Percentiles rank a stretch among this genome's conserved stretches.
Evolutionary conservation across 2,113 vertebrate species (phyloP).

Genomic region (Pollachius pollachius): DNA sequence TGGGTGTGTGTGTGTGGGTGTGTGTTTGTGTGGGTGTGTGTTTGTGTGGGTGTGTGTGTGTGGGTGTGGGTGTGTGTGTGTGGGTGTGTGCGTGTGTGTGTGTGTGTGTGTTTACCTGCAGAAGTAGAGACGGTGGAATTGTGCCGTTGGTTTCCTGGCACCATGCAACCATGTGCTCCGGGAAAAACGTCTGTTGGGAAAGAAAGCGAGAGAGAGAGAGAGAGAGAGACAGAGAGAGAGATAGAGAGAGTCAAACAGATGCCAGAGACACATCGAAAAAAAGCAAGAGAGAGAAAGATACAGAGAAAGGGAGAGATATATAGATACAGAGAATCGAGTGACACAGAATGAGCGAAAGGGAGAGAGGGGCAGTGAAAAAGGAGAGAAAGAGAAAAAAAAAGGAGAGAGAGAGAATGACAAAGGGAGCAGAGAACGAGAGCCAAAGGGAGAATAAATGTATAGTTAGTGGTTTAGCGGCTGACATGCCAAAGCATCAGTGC

Average conservation of each 20-base stretch:
- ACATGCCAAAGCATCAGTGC: constrained; percentile 31
- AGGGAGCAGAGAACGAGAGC: background rate
- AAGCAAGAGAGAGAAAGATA: background rate
- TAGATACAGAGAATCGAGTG: background rate
- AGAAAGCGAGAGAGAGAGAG: constrained; percentile 24
- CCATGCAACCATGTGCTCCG: constrained; percentile 96
- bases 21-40: too few relatives aligned
- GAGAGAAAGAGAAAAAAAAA: constrained; percentile 16
- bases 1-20: too few relatives aligned
- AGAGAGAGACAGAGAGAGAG: constrained; percentile 8
- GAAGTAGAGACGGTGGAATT: constrained; percentile 87
- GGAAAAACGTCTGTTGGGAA: constrained; percentile 89
- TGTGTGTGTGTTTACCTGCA: constrained; percentile 81
- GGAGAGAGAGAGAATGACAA: constrained; percentile 1
- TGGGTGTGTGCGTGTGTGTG: constrained; percentile 2
- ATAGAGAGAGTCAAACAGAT: background rate
- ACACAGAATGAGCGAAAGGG: too few relatives aligned
- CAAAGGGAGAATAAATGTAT: constrained; percentile 16
- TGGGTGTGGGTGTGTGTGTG: constrained; percentile 3
- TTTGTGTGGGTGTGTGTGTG: too few relatives aligned
- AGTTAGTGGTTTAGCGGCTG: constrained; percentile 33
- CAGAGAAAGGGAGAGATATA: background rate
- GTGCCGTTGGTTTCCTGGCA: constrained; percentile 90
- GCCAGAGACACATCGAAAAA: background rate
- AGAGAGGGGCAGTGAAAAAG: background rate